Conservation (phyloP, 1,140 invertebrate genomes). For the Drosophila insularis region DNA sequence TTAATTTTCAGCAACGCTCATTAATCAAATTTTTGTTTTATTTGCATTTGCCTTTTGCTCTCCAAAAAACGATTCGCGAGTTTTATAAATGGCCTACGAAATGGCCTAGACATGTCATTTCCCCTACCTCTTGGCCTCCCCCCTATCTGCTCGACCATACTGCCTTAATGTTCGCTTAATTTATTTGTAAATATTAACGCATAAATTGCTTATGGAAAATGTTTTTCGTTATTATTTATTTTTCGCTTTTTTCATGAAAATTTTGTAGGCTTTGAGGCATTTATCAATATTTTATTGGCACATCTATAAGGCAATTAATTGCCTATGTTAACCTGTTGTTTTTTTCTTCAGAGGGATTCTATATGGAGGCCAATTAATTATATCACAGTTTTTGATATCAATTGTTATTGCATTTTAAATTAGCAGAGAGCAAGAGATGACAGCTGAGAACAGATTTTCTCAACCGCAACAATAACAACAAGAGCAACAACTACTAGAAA, state of each 20-base stretch:
- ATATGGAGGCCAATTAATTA: conserved; percentile 42
- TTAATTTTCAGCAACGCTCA: conserved; percentile 56
- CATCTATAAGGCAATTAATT: conserved; percentile 52
- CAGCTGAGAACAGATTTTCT: neutral
- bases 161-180: conserved; percentile 38
- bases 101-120: conserved; percentile 50
- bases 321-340: conserved; percentile 32
- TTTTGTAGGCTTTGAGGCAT: conserved; percentile 38
- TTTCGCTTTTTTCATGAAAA: conserved; percentile 29
- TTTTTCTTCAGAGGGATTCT: neutral
- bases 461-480: conserved; percentile 39
- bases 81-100: conserved; percentile 63
- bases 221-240: conserved; percentile 26
- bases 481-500: conserved; percentile 12
- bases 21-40: conserved; percentile 64
- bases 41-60: conserved; percentile 45
- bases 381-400: conserved; percentile 15
- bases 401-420: conserved; percentile 42
- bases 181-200: conserved; percentile 69
- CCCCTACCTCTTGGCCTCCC: neutral
- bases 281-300: conserved; percentile 61
- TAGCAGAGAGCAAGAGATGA: neutral
- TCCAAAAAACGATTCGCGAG: conserved; percentile 22
- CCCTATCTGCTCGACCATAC: neutral
- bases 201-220: conserved; percentile 50